These are phyloP conservation scores for Notarius quadriscutis DNA, from an alignment of 2,113 vertebrate genomes.

Conservation along the genomic window DNA sequence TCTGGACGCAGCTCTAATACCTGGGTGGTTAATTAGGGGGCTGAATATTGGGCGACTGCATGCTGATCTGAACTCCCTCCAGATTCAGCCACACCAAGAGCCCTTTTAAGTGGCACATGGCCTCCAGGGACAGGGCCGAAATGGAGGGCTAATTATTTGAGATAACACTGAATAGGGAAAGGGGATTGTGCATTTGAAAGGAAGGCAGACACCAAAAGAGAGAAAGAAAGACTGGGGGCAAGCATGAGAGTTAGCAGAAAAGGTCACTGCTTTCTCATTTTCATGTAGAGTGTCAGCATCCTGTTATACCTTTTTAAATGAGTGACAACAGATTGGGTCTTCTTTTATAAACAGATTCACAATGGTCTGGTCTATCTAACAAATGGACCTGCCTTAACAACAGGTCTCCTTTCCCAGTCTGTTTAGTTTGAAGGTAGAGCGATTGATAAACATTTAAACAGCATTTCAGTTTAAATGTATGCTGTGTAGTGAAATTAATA, in stretches of 20 bases:
- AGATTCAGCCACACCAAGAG: slow-evolving; percentile 77
- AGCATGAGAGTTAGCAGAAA: slow-evolving; percentile 73
- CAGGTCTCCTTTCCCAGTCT: slow-evolving; percentile 60
- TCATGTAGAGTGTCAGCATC: slow-evolving; percentile 78
- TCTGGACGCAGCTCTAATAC: slow-evolving; percentile 75
- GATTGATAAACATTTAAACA: slow-evolving; percentile 30
- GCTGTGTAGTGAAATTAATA: not conserved
- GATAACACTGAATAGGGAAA: slow-evolving; percentile 82
- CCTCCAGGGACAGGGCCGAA: slow-evolving; percentile 78
- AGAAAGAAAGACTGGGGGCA: slow-evolving; percentile 19
- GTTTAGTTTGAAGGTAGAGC: not conserved
- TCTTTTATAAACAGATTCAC: slow-evolving; percentile 66
- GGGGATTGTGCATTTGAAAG: slow-evolving; percentile 71
- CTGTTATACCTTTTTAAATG: slow-evolving; percentile 82
- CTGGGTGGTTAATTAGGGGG: slow-evolving; percentile 89
- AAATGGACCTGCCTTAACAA: slow-evolving; percentile 72
- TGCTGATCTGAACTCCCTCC: slow-evolving; percentile 73
- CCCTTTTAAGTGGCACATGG: slow-evolving; percentile 81
- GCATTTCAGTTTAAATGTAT: slow-evolving; percentile 6
- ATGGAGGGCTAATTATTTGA: slow-evolving; percentile 87
- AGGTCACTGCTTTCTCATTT: slow-evolving; percentile 86
- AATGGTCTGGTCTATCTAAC: slow-evolving; percentile 66
- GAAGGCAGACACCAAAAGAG: slow-evolving; percentile 55
- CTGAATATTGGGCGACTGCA: slow-evolving; percentile 79
- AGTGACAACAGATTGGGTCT: slow-evolving; percentile 74